phyloP scores from a whole-genome alignment of 2,113 vertebrate species.

The Trematocara zebra region DNA sequence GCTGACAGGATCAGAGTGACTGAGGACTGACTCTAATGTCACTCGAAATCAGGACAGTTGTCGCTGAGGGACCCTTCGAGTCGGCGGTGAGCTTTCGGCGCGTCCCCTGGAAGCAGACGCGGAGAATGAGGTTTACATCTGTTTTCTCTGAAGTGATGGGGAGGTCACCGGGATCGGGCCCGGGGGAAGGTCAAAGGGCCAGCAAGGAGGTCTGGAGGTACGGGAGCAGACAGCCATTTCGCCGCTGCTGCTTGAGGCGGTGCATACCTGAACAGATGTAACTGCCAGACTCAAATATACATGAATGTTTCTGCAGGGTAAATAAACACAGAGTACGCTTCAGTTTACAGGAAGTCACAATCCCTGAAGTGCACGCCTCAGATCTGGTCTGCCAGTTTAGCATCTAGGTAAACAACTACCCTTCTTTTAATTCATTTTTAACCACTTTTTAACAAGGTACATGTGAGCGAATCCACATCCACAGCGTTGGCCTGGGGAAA shows the following conservation, averaged over 20 bases:
- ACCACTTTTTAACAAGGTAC: conserved; percentile 7
- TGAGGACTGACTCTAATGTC: conserved; percentile 66
- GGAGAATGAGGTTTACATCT: conserved; percentile 35
- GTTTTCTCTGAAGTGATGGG: conserved; percentile 24
- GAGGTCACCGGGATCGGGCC: background rate
- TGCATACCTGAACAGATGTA: conserved; percentile 44
- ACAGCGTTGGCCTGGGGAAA: background rate
- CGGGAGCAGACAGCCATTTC: background rate
- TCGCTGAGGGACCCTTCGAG: conserved; percentile 36
- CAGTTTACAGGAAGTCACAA: background rate
- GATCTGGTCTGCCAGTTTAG: background rate
- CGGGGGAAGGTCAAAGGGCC: background rate
- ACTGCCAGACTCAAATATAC: conserved; percentile 7
- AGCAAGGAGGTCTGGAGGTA: conserved; percentile 1
- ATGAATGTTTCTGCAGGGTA: background rate
- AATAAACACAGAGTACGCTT: background rate
- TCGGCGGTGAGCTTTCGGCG: conserved; percentile 9
- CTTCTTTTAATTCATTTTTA: conserved; percentile 19
- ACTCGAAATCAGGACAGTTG: conserved; percentile 50
- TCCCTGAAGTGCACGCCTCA: background rate
- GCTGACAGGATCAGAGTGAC: conserved; percentile 65
- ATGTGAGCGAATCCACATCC: background rate
- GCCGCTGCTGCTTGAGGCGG: background rate
- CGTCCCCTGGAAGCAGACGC: background rate
- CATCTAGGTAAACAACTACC: conserved; percentile 14